Conservation (phyloP, 1,140 invertebrate species). For the Drosophila tani region DNA sequence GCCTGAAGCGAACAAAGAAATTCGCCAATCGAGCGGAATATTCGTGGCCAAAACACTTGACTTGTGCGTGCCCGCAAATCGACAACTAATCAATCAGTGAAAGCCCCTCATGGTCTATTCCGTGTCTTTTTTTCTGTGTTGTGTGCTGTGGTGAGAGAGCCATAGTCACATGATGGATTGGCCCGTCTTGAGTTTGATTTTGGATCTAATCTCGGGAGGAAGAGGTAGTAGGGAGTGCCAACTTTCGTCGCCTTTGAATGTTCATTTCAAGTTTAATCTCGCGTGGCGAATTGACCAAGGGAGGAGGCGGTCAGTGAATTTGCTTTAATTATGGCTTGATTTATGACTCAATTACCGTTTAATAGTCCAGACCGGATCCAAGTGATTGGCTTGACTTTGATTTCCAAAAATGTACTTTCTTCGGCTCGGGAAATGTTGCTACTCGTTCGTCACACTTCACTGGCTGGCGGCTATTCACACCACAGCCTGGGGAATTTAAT, state of each 20-base stretch:
- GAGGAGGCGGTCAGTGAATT: background rate
- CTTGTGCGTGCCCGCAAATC: constrained; percentile 60
- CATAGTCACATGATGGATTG: constrained; percentile 46
- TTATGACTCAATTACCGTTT: constrained; percentile 74
- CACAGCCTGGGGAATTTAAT: constrained; percentile 36
- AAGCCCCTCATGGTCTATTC: constrained; percentile 10
- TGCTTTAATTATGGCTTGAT: constrained; percentile 62
- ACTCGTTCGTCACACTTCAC: constrained; percentile 45
- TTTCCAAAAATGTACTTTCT: constrained; percentile 31
- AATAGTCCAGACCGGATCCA: constrained; percentile 53
- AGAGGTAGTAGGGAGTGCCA: background rate
- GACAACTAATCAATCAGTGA: constrained; percentile 67
- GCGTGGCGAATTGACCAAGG: constrained; percentile 38
- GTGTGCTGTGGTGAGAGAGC: background rate
- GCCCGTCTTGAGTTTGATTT: constrained; percentile 34
- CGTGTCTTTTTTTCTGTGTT: background rate
- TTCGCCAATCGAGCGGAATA: constrained; percentile 34
- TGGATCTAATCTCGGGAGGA: background rate
- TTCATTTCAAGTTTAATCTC: constrained; percentile 56
- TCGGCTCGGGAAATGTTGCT: constrained; percentile 21
- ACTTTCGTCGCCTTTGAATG: constrained; percentile 15
- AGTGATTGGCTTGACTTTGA: constrained; percentile 25
- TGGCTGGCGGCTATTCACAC: constrained; percentile 26
- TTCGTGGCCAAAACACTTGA: constrained; percentile 55
- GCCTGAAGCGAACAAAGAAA: constrained; percentile 38